Percentiles rank a stretch among this genome's conserved stretches.
Evolutionary conservation across 2,888 invertebrate genomes (phyloP).

Genomic region (Stenodema calcarata): DNA sequence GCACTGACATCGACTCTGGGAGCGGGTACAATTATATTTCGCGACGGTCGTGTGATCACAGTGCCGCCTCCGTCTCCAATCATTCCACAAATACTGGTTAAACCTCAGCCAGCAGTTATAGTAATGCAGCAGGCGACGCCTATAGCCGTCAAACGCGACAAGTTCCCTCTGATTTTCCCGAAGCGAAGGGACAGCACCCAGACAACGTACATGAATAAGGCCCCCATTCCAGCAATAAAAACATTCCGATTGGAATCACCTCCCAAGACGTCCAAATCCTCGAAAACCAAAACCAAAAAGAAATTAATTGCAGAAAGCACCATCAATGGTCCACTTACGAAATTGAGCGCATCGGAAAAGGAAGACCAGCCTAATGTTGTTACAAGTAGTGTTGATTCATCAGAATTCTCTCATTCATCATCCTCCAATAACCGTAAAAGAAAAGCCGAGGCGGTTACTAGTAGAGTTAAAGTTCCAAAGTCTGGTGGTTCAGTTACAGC

Average conservation of each 20-base stretch:
- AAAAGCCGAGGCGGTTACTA: background rate
- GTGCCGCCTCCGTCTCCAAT: slow-evolving; percentile 49
- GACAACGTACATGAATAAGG: slow-evolving; percentile 59
- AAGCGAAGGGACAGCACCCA: slow-evolving; percentile 57
- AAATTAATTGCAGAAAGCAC: background rate
- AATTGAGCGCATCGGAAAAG: background rate
- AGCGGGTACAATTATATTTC: slow-evolving; percentile 54
- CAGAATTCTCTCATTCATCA: background rate
- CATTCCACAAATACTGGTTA: slow-evolving; percentile 52
- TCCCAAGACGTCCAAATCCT: slow-evolving; percentile 29
- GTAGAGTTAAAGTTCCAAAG: background rate
- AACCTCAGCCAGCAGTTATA: slow-evolving; percentile 56
- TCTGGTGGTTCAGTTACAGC: background rate
- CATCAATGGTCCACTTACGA: background rate
- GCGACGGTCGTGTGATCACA: slow-evolving; percentile 54
- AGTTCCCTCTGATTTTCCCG: slow-evolving; percentile 52
- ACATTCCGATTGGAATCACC: slow-evolving; percentile 45
- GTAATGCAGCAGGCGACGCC: slow-evolving; percentile 54
- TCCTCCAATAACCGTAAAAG: background rate
- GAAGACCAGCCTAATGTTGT: background rate
- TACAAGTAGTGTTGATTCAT: background rate
- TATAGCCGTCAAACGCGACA: slow-evolving; percentile 47
- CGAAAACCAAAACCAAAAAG: slow-evolving; percentile 32
- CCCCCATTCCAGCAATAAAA: slow-evolving; percentile 59
- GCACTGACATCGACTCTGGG: slow-evolving; percentile 48